Conservation (phyloP, 53 echinoderm and acorn worm species). For the Paelopatides confundens region DNA sequence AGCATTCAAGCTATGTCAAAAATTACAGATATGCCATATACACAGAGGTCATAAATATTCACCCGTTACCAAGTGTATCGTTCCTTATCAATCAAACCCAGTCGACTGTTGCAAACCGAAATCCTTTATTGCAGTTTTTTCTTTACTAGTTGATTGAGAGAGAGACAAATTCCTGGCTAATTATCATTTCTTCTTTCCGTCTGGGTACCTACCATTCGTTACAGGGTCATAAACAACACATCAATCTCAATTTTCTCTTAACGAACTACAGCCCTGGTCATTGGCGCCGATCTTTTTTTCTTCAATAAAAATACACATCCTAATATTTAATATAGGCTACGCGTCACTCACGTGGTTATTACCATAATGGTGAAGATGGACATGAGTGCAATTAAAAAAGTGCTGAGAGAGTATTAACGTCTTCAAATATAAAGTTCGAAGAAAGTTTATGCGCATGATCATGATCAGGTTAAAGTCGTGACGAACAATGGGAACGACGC, state of each 20-base stretch:
- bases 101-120: background rate
- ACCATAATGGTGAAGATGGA: too few relatives aligned
- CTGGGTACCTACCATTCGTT: background rate
- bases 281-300: too few relatives aligned
- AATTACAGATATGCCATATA: background rate
- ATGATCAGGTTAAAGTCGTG: too few relatives aligned
- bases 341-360: too few relatives aligned
- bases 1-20: conserved; percentile 6
- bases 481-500: too few relatives aligned
- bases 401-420: too few relatives aligned
- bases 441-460: too few relatives aligned
- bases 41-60: background rate
- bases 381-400: too few relatives aligned
- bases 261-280: too few relatives aligned
- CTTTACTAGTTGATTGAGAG: background rate
- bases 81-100: conserved; percentile 8
- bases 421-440: too few relatives aligned
- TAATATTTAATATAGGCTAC: too few relatives aligned
- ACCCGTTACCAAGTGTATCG: background rate
- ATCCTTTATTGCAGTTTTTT: background rate
- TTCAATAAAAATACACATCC: background rate
- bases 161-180: background rate
- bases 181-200: background rate
- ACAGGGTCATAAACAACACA: background rate
- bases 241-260: background rate